Base-by-base conservation (phyloP, 2,888 invertebrate species). In the Coelinius sp. region DNA sequence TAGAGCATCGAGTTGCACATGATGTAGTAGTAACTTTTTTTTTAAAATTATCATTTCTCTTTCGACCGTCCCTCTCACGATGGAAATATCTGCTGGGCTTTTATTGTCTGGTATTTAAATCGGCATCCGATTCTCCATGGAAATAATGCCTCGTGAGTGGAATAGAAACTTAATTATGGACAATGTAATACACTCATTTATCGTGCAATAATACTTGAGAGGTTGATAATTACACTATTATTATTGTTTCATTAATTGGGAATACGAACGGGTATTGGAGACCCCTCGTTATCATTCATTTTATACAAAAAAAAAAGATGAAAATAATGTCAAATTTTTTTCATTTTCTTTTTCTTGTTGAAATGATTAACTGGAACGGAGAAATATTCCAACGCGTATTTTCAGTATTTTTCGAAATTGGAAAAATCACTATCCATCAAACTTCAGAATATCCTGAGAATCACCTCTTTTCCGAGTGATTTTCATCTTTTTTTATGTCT, bases 1-100 rank as follows among this genome's bases (percentile, higher is more conserved):
- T 80, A 81, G 76, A 56, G 75, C 78, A 76, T 78, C 73, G 71
- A 76, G 71, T 77, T 67, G 76, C 75, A 77, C 76, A 73, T 69
- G 68, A 76, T 74, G 56, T 56, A 59, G 64, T 70, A 71, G 68
- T 53, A 74, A 68, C 75, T 74, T 73, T 67, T 64, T 67, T 72
- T 22, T 49, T 49, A 70, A 59, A 53, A 65, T 69, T 25, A 70
- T 70, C 67, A 67, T 64, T 49, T 63, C 46, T 63, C 62, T 35
- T 63, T 65, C 68, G 70, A 70, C 66, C 62, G 71, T 73, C 72
- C 68, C 68, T 72, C 68, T 68, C 56, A 44, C 35, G 53, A 62
- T 17, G 41, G 41, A 35, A 63, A 63, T 41, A 38, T 17, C 38
- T 59, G 14, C 17, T 24, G 41, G 41, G n/a, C 20, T 41, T 41